Evolutionary conservation across 2,113 vertebrate genomes (phyloP).

Genomic region (Noturus placidus): DNA sequence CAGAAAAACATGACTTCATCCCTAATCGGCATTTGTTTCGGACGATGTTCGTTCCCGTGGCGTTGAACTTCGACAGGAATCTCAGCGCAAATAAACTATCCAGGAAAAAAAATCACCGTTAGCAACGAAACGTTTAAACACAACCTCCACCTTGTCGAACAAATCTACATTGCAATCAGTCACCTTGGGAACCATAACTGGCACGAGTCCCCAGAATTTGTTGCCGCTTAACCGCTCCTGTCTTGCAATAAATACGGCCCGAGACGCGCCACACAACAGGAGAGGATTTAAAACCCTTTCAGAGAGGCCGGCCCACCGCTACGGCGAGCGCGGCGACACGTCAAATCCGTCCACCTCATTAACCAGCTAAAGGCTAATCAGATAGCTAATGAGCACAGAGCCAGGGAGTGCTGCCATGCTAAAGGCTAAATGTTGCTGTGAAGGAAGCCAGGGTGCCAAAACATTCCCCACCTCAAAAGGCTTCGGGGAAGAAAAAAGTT

Average conservation of each 20-base stretch:
- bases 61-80: background rate
- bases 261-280: conserved; percentile 12
- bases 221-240: background rate
- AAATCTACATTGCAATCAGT: background rate
- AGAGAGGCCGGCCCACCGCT: conserved; percentile 18
- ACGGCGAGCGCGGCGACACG: background rate
- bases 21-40: conserved; percentile 17
- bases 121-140: background rate
- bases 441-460: background rate
- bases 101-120: background rate
- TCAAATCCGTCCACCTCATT: conserved; percentile 49
- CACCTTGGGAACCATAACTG: background rate
- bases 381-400: conserved; percentile 33
- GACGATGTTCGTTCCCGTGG: conserved; percentile 2
- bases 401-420: background rate
- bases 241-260: conserved; percentile 11
- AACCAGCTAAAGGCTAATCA: conserved; percentile 55
- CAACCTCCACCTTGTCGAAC: background rate
- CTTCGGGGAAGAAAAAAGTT: background rate
- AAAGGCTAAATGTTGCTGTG: conserved; percentile 16
- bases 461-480: background rate
- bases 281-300: conserved; percentile 25
- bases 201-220: background rate
- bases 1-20: conserved; percentile 51
- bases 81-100: conserved; percentile 22